Evolutionary conservation across 1,140 invertebrate genomes (phyloP).

Genomic region (Amphibalanus amphitrite): DNA sequence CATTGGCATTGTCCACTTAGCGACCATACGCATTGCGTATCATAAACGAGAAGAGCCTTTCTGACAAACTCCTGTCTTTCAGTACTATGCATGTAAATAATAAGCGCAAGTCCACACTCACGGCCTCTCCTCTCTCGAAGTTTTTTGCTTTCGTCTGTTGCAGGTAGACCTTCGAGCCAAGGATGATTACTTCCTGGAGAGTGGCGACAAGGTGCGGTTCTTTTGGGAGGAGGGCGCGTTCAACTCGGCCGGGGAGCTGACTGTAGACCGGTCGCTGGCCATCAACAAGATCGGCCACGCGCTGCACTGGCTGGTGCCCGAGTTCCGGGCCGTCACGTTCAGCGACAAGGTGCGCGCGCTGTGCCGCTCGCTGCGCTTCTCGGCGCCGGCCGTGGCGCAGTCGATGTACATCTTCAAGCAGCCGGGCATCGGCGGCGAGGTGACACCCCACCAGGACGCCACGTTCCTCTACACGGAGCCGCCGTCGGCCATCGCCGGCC

Average conservation of each 20-base stretch:
- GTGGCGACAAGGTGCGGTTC: conserved; percentile 75
- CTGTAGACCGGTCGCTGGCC: conserved; percentile 44
- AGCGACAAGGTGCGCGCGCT: conserved; percentile 60
- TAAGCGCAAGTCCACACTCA: neutral
- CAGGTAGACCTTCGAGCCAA: conserved; percentile 35
- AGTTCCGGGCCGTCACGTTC: conserved; percentile 66
- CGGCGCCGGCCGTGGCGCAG: conserved; percentile 68
- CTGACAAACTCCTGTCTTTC: conserved; percentile 11
- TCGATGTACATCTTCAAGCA: conserved; percentile 99
- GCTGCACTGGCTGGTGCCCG: conserved; percentile 64
- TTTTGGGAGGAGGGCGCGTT: conserved; percentile 82
- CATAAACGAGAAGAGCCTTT: conserved; percentile 7
- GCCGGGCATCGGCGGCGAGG: conserved; percentile 74
- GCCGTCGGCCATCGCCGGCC: conserved; percentile 45
- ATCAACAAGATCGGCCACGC: conserved; percentile 82
- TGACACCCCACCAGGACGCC: conserved; percentile 68
- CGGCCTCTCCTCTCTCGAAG: too few species aligned
- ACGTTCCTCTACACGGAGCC: conserved; percentile 71
- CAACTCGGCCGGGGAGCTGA: conserved; percentile 48
- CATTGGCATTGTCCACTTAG: too few species aligned
- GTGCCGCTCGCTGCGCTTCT: conserved; percentile 48
- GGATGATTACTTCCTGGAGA: conserved; percentile 73
- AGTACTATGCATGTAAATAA: conserved; percentile 3
- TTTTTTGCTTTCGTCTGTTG: conserved; percentile 4
- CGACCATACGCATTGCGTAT: neutral